Evolutionary conservation across 1,140 invertebrate genomes (phyloP).

Genomic region (Melitaea cinxia): DNA sequence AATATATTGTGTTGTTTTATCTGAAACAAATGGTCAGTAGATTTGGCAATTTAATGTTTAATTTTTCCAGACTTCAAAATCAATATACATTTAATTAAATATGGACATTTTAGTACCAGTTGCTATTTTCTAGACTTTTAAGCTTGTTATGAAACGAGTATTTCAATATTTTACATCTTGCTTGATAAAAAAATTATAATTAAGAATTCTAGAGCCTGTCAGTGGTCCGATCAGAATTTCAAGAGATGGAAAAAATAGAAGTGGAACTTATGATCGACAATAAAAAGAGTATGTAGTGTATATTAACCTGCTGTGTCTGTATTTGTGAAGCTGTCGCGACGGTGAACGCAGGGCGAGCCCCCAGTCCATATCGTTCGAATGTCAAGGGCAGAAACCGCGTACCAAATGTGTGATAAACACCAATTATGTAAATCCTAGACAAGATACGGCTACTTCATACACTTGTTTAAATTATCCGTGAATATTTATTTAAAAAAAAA

Average conservation of each 20-base stretch:
- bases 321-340: background rate
- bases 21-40: too few relatives aligned
- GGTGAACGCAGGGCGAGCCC: constrained; percentile 41
- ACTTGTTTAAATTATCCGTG: too few relatives aligned
- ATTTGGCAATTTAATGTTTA: too few relatives aligned
- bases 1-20: too few relatives aligned
- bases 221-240: background rate
- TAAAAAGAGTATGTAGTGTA: constrained; percentile 1
- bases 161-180: background rate
- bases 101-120: background rate
- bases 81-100: too few relatives aligned
- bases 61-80: too few relatives aligned
- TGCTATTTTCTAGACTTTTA: background rate
- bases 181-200: background rate
- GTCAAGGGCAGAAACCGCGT: constrained; percentile 43
- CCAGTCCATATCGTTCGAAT: constrained; percentile 41
- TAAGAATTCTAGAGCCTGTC: background rate
- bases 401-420: constrained; percentile 18
- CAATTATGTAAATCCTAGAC: constrained; percentile 9
- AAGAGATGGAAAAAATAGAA: background rate
- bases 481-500: too few relatives aligned
- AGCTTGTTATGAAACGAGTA: background rate
- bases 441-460: background rate
- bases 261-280: background rate
- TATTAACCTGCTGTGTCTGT: constrained; percentile 6